phyloP scores from a whole-genome alignment of 2,797 vertebrate species.

The Trachops cirrhosus region DNA sequence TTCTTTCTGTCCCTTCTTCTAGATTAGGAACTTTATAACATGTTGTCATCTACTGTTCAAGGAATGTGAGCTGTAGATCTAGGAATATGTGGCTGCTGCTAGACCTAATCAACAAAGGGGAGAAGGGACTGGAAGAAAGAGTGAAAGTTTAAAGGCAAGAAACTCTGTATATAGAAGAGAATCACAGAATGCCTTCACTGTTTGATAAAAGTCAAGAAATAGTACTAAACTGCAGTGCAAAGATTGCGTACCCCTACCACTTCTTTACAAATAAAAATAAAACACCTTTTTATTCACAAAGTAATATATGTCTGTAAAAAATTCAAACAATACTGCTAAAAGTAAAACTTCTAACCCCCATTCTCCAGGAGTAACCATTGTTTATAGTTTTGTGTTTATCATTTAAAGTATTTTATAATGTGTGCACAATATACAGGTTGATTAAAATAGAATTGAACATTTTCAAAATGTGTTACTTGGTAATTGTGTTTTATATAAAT shows the following conservation, averaged over 20 bases:
- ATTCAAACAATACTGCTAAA: not conserved
- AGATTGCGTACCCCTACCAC: not conserved
- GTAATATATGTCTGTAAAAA: conserved; percentile 1
- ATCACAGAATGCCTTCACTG: not conserved
- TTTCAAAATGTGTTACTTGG: not conserved
- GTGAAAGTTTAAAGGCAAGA: not conserved
- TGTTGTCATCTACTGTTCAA: not conserved
- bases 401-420: conserved; percentile 37
- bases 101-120: not conserved
- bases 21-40: not conserved
- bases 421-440: not conserved
- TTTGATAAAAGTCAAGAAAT: not conserved
- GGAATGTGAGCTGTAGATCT: not conserved
- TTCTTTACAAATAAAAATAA: conserved; percentile 35
- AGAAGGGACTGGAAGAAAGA: not conserved
- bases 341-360: not conserved
- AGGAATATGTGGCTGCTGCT: not conserved
- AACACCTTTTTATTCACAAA: conserved; percentile 12
- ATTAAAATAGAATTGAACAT: not conserved
- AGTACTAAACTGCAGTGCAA: not conserved
- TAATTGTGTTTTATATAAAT: not conserved
- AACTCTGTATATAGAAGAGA: not conserved
- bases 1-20: not conserved
- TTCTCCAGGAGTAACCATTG: not conserved
- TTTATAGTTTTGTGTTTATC: conserved; percentile 33